A percentile compares a stretch with the other conserved stretches of the same genome.
phyloP scores from a whole-genome alignment of 2,797 vertebrate species.

The Australoheros facetus region DNA sequence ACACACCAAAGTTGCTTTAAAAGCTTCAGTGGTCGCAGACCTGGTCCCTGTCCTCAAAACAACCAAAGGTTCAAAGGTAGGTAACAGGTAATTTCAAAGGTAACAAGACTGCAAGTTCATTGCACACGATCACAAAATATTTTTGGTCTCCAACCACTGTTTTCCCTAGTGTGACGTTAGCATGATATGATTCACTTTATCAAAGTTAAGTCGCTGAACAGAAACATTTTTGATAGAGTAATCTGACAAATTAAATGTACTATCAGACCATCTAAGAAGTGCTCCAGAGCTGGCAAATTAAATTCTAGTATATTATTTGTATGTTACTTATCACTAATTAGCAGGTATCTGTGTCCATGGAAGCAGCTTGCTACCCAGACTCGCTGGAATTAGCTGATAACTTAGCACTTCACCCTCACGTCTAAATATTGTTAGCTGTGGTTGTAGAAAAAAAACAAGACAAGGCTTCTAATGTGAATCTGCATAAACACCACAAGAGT shows the following conservation, averaged over 20 bases:
- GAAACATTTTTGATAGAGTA: neutral
- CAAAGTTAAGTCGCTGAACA: neutral
- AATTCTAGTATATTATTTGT: conserved; percentile 5
- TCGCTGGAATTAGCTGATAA: conserved; percentile 3
- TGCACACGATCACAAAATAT: neutral
- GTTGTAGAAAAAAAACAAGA: neutral
- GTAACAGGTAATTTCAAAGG: neutral
- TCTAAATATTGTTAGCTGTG: neutral
- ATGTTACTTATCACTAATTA: conserved; percentile 5
- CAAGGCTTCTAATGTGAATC: neutral
- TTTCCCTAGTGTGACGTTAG: neutral
- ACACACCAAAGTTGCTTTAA: neutral
- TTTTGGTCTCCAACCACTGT: neutral
- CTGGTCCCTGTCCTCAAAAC: neutral
- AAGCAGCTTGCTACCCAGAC: neutral
- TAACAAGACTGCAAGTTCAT: neutral
- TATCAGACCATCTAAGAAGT: conserved; percentile 1
- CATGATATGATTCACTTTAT: neutral
- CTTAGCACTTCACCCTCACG: neutral
- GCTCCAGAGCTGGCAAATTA: neutral
- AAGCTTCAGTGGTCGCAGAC: neutral
- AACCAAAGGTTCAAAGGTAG: neutral
- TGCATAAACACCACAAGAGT: neutral
- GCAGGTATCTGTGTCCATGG: neutral
- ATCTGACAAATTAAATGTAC: neutral